Evolutionary conservation across 2,113 vertebrate genomes (phyloP).

Genomic region (Pristiophorus japonicus): DNA sequence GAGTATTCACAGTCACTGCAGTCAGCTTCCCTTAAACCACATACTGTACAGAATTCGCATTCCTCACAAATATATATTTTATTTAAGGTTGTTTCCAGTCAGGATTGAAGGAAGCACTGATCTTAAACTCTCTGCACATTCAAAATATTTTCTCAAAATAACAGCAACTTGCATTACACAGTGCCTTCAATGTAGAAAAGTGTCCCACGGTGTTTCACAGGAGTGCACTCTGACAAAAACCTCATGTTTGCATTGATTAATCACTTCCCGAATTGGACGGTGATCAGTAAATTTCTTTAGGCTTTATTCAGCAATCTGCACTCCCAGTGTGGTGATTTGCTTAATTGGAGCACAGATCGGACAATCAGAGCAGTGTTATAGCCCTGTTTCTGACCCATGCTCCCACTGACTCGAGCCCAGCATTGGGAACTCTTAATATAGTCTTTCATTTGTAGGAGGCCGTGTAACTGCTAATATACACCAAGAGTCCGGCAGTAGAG

Average conservation of each 20-base stretch:
- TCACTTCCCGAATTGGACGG: no score
- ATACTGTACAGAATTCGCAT: neutral
- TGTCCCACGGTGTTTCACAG: neutral
- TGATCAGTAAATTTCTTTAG: no score
- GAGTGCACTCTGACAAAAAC: neutral
- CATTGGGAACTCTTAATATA: no score
- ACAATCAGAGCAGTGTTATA: no score
- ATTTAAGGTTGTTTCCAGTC: neutral
- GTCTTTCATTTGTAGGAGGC: no score
- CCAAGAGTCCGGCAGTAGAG: neutral
- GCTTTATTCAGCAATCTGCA: no score
- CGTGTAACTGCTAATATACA: neutral
- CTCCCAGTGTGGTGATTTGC: no score
- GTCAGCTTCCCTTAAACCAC: neutral
- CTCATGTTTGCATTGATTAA: no score
- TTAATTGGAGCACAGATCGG: no score
- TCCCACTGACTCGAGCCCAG: no score
- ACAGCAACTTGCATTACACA: neutral
- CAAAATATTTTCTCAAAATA: neutral
- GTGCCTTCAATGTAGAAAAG: neutral
- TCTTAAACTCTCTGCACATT: neutral
- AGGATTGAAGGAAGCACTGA: neutral
- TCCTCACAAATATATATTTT: neutral
- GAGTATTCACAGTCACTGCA: neutral
- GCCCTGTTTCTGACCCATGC: no score